Percentiles rank a stretch among this genome's conserved stretches.
phyloP scores from a whole-genome alignment of 1,140 invertebrate species.

The Heliconius melpomene region DNA sequence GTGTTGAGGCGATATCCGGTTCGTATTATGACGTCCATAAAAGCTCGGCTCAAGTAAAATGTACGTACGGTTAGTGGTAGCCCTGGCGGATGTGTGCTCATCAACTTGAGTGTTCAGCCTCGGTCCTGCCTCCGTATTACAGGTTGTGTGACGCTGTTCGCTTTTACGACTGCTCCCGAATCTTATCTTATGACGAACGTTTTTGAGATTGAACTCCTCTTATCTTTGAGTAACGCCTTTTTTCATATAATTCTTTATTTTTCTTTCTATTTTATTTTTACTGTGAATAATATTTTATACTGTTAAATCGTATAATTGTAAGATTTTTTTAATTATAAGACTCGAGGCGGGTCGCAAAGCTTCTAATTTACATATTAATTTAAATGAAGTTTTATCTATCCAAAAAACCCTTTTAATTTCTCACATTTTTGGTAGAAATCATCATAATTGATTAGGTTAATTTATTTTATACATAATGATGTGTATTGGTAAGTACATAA shows the following conservation, averaged over 20 bases:
- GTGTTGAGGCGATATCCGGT: slow-evolving; percentile 9
- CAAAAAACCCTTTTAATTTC: too few species aligned
- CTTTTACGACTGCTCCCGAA: slow-evolving; percentile 54
- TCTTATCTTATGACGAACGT: slow-evolving; percentile 49
- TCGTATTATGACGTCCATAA: slow-evolving; percentile 28
- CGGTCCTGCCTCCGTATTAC: slow-evolving; percentile 47
- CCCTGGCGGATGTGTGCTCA: slow-evolving; percentile 48
- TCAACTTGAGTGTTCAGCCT: slow-evolving; percentile 55
- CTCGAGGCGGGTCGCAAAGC: too few species aligned
- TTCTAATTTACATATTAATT: too few species aligned
- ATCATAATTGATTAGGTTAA: too few species aligned
- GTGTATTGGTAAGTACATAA: too few species aligned
- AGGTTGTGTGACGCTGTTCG: slow-evolving; percentile 51
- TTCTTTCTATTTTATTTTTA: not conserved
- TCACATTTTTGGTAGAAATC: too few species aligned
- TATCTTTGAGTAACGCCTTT: not conserved
- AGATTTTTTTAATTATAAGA: too few species aligned
- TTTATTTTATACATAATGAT: too few species aligned
- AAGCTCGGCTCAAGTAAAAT: slow-evolving; percentile 21
- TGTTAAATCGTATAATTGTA: too few species aligned
- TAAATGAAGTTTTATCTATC: too few species aligned
- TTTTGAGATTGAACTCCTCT: slow-evolving; percentile 33
- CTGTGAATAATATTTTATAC: not conserved
- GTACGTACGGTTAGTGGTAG: slow-evolving; percentile 28
- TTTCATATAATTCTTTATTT: not conserved